Evolutionary conservation across 2,113 vertebrate species (phyloP), one percentile per base, ranked within the genome.

Genomic region (Sceloporus undulatus): DNA sequence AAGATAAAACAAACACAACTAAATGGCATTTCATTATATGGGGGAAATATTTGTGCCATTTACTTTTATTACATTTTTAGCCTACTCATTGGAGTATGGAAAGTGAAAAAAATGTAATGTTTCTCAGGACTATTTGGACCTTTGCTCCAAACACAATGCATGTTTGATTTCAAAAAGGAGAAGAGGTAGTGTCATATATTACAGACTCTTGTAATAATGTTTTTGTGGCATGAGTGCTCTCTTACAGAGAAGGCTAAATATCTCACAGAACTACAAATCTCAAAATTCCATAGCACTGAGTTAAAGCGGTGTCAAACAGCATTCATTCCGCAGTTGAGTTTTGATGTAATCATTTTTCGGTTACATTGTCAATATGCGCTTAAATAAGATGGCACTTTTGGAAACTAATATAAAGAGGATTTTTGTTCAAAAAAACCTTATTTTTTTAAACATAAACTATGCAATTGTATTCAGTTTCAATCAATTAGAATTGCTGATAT

Each of bases 1-100:
- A 78, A 66, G 52, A 59, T 23, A 65, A 40, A 71, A 84, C 65
- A 74, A 79, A 14, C 87, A 88, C 9, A 29, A 59, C 4, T 89
- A 65, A 11, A 29, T 0, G 0, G 85, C 54, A 0, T 0, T 87
- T 68, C 38, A 3, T 68, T 3, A 89, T 11, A 21, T 18, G n/a
- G 9, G 74, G 62, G 23, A 14, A 25, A 21, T 78, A 14, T 27
- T 19, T 52, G 76, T 78, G 23, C 25, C 34, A 38, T 74, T 74
- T 16, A 74, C n/a, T 34, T 74, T 74, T 38, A 38, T 34, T 74
- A 5, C 29, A 34, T 74, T n/a, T n/a, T 38, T 74, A 74, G 14
- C 14, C 14, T 38, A 21, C 27, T 71, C 5, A 16, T 62, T 18
- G 18, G 13, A 2, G 16, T 62, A 62, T 18, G 18, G 59, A 62